Percentiles rank a stretch among this genome's conserved stretches.
These are phyloP conservation scores for Falco berigora DNA, from an alignment of 2,797 vertebrate species.

Conservation along the genomic window DNA sequence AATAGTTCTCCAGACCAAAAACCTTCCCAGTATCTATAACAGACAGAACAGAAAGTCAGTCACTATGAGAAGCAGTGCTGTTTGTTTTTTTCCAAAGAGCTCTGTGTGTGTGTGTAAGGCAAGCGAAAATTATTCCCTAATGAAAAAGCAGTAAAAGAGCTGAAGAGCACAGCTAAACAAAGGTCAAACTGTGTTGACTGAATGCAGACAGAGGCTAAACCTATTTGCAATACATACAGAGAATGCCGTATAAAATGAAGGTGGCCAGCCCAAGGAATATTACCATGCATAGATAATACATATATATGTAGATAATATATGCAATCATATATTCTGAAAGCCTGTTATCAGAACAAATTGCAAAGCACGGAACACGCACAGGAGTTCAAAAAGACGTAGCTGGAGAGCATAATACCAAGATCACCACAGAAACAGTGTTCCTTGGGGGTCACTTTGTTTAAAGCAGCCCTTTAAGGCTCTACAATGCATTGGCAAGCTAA, in stretches of 20 bases:
- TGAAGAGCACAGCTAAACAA: neutral
- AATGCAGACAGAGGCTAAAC: neutral
- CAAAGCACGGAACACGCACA: neutral
- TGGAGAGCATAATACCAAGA: neutral
- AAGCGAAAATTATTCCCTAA: neutral
- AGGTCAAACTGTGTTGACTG: neutral
- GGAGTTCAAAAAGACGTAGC: neutral
- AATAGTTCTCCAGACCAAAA: neutral
- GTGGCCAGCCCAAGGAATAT: neutral
- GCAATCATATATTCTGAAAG: neutral
- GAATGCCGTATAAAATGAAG: neutral
- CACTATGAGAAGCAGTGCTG: neutral
- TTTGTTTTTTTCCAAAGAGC: neutral
- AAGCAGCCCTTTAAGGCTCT: neutral
- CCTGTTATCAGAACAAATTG: neutral
- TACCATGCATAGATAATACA: neutral
- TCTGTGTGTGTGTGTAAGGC: neutral
- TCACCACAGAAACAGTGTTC: neutral
- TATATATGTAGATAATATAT: neutral
- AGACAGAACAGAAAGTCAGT: neutral
- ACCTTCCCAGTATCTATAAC: neutral
- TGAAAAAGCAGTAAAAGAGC: conserved; percentile 5
- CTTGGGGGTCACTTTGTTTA: neutral
- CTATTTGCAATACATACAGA: neutral
- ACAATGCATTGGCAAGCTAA: neutral